phyloP scores from a whole-genome alignment of 2,888 invertebrate species.

The Clistopyga incitator region DNA sequence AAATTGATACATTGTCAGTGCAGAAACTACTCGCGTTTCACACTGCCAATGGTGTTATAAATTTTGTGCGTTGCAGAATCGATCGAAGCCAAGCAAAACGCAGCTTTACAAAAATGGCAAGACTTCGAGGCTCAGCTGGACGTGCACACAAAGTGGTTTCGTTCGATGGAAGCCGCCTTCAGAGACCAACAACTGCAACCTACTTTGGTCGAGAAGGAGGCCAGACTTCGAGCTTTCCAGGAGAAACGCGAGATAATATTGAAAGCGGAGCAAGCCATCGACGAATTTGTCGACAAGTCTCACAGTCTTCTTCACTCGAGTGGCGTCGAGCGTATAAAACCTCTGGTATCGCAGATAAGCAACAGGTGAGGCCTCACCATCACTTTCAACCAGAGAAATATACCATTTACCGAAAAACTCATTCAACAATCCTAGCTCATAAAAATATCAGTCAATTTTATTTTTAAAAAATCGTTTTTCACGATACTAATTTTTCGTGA shows the following conservation, averaged over 20 bases:
- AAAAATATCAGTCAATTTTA: not conserved
- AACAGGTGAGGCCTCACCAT: conserved; percentile 85
- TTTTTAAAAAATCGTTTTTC: too few species aligned
- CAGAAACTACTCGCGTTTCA: not conserved
- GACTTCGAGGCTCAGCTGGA: conserved; percentile 94
- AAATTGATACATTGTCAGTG: conserved; percentile 12
- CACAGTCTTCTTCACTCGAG: conserved; percentile 93
- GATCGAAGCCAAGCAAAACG: conserved; percentile 90
- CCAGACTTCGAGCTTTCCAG: conserved; percentile 89
- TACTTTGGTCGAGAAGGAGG: conserved; percentile 92
- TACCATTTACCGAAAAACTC: not conserved
- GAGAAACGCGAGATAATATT: conserved; percentile 91
- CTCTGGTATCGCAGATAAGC: conserved; percentile 95
- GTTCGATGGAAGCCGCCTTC: conserved; percentile 92
- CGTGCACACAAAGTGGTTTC: conserved; percentile 93
- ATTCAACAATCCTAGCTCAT: not conserved
- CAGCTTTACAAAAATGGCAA: conserved; percentile 92
- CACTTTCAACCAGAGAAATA: not conserved
- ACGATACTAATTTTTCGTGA: too few species aligned
- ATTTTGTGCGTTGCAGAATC: conserved; percentile 80
- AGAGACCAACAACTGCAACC: conserved; percentile 94
- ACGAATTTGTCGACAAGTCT: conserved; percentile 95
- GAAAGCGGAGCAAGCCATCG: conserved; percentile 93
- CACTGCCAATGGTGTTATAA: not conserved
- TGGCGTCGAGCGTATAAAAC: conserved; percentile 93